These are phyloP conservation scores for Poecilia velifera DNA, from an alignment of 2,797 vertebrate genomes.

Conservation along the genomic window DNA sequence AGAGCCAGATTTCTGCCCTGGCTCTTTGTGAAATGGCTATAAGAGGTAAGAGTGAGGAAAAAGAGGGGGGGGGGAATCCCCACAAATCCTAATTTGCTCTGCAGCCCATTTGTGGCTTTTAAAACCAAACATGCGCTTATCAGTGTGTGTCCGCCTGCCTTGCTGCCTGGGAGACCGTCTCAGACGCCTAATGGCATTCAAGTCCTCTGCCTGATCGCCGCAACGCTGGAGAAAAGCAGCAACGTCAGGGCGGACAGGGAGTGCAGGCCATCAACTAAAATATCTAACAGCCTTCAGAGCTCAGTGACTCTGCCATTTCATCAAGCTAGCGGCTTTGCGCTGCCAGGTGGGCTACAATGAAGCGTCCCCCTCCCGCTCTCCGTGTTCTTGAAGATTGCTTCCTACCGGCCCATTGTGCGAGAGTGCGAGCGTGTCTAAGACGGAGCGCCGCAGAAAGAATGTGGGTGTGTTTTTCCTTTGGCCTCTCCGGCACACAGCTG, in stretches of 20 bases:
- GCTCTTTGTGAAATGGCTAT: slow-evolving; percentile 23
- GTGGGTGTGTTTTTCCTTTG: slow-evolving; percentile 43
- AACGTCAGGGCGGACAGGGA: slow-evolving; percentile 44
- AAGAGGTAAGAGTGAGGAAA: slow-evolving; percentile 1
- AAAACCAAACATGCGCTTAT: slow-evolving; percentile 64
- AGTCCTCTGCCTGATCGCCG: slow-evolving; percentile 72
- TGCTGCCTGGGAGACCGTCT: slow-evolving; percentile 48
- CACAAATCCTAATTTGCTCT: slow-evolving; percentile 61
- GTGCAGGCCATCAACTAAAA: slow-evolving; percentile 71
- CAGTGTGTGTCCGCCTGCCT: slow-evolving; percentile 46
- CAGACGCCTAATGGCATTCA: slow-evolving; percentile 61
- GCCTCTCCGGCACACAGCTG: slow-evolving; percentile 28
- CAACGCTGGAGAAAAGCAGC: slow-evolving; percentile 46
- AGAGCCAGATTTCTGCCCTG: background rate
- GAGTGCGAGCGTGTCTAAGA: slow-evolving; percentile 18
- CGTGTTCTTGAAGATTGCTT: slow-evolving; percentile 61
- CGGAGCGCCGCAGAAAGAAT: slow-evolving; percentile 7
- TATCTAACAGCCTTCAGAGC: slow-evolving; percentile 71
- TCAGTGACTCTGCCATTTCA: slow-evolving; percentile 60
- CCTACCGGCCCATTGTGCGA: slow-evolving; percentile 17
- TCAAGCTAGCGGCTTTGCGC: slow-evolving; percentile 52
- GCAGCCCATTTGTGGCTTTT: slow-evolving; percentile 63
- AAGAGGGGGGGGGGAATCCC: background rate
- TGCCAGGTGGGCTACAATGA: slow-evolving; percentile 61
- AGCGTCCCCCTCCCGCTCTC: slow-evolving; percentile 27